Evolutionary conservation across 2,888 invertebrate species (phyloP).

Genomic region (Thecocarcelia acutangulata): DNA sequence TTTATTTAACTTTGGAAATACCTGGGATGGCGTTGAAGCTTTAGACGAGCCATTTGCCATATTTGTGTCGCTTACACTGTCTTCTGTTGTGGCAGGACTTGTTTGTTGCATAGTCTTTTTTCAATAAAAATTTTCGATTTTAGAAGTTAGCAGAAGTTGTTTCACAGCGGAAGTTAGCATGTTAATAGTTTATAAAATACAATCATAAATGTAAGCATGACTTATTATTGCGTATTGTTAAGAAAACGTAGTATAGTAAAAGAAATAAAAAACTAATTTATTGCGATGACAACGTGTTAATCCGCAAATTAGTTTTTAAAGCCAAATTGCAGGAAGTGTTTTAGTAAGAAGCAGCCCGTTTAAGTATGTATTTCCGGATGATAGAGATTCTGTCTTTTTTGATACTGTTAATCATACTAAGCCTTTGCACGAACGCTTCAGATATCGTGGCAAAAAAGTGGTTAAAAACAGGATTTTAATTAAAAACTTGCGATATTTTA

Average conservation of each 20-base stretch:
- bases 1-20: slow-evolving; percentile 70
- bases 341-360: no score
- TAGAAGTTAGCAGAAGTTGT: slow-evolving; percentile 43
- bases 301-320: no score
- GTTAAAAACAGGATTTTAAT: no score
- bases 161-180: slow-evolving; percentile 28
- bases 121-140: slow-evolving; percentile 32
- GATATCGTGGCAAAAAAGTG: no score
- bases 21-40: slow-evolving; percentile 80
- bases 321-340: no score
- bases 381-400: no score
- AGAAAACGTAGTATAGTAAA: not conserved
- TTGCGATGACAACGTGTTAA: no score
- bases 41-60: slow-evolving; percentile 73
- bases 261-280: no score
- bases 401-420: no score
- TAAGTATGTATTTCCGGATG: no score
- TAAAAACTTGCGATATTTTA: no score
- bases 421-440: no score
- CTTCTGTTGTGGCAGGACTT: slow-evolving; percentile 81
- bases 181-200: slow-evolving; percentile 45
- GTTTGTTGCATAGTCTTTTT: slow-evolving; percentile 76
- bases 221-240: not conserved
- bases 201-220: not conserved
- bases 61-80: slow-evolving; percentile 75